Evolutionary conservation across 2,797 vertebrate genomes (phyloP).

Genomic region (Phrynocephalus vlangalii): DNA sequence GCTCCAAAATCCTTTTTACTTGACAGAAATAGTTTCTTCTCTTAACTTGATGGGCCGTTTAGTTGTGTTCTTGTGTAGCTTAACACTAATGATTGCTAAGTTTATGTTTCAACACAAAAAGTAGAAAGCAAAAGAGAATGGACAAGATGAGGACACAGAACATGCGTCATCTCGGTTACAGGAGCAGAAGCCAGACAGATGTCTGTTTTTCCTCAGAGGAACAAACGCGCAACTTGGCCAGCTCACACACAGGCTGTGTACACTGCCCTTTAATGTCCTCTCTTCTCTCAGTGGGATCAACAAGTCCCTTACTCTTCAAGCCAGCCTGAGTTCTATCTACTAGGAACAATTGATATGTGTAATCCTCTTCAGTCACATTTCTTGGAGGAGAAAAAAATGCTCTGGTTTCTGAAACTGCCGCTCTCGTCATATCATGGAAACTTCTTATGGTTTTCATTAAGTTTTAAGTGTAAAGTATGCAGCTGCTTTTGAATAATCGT

Average conservation of each 20-base stretch:
- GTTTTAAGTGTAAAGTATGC: conserved; percentile 9
- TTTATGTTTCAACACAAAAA: conserved; percentile 1
- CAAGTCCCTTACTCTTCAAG: neutral
- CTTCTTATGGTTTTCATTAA: conserved; percentile 5
- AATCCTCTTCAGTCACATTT: neutral
- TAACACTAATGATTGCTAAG: neutral
- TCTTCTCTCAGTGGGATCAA: neutral
- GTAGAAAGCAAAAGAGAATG: neutral
- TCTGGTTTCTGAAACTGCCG: neutral
- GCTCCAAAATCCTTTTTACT: too few species aligned
- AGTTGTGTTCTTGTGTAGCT: neutral
- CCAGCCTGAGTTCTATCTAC: neutral
- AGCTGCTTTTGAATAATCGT: neutral
- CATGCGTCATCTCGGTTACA: neutral
- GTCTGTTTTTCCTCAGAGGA: neutral
- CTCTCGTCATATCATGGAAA: neutral
- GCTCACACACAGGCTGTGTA: neutral
- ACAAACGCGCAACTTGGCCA: conserved; percentile 16
- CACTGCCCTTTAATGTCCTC: neutral
- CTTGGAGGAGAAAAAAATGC: neutral
- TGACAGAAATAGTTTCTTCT: neutral
- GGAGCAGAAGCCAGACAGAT: neutral
- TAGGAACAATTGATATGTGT: conserved; percentile 5
- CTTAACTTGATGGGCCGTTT: neutral
- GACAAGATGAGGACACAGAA: neutral